Evolutionary conservation across 2,797 vertebrate species (phyloP).

Genomic region (Euthynnus affinis): DNA sequence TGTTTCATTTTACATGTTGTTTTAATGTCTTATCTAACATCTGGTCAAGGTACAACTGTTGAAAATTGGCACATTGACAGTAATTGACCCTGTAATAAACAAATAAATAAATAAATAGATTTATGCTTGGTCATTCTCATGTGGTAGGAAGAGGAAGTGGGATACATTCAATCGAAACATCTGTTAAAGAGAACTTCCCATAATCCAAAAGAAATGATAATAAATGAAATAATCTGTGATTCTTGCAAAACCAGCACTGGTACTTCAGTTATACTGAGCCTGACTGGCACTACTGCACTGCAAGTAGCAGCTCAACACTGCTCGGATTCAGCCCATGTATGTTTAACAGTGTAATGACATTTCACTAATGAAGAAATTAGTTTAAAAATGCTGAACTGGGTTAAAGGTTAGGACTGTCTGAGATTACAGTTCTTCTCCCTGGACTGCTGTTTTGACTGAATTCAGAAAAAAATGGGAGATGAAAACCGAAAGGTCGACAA

Average conservation of each 20-base stretch:
- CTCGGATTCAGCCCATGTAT: slow-evolving; percentile 53
- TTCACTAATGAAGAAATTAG: slow-evolving; percentile 78
- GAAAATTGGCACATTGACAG: no score
- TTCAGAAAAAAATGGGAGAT: slow-evolving; percentile 11
- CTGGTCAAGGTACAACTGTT: neutral
- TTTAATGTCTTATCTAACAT: neutral
- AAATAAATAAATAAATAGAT: neutral
- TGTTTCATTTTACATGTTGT: neutral
- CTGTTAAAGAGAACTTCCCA: slow-evolving; percentile 33
- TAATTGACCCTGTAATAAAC: neutral
- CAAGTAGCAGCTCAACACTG: slow-evolving; percentile 47
- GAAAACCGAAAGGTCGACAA: slow-evolving; percentile 26
- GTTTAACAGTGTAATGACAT: slow-evolving; percentile 76
- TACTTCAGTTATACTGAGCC: slow-evolving; percentile 1
- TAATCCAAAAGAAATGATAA: slow-evolving; percentile 37
- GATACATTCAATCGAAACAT: slow-evolving; percentile 62
- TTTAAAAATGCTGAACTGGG: slow-evolving; percentile 77
- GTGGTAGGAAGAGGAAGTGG: slow-evolving; percentile 78
- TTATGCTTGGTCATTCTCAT: slow-evolving; percentile 74
- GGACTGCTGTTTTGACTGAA: slow-evolving; percentile 24
- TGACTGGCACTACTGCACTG: slow-evolving; percentile 1
- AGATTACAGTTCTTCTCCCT: slow-evolving; percentile 31
- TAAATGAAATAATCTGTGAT: slow-evolving; percentile 35
- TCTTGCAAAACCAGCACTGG: neutral
- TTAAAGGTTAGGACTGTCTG: slow-evolving; percentile 61